These are phyloP conservation scores for Channa argus DNA, from an alignment of 2,113 vertebrate species.

Conservation along the genomic window DNA sequence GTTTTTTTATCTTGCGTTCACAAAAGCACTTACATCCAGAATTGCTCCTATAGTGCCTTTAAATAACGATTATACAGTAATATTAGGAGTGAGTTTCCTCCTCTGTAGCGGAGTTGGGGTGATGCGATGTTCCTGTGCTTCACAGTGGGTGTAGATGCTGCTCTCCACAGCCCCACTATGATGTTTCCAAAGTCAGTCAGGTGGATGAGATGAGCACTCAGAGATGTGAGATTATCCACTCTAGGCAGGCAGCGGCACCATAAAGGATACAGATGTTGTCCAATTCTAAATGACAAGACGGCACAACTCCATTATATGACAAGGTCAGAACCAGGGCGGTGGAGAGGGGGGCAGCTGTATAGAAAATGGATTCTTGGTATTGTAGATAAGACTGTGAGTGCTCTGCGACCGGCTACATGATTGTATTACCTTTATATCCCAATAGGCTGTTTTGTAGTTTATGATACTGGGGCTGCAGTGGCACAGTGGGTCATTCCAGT, in stretches of 20 bases:
- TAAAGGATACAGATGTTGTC: constrained; percentile 64
- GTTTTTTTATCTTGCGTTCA: constrained; percentile 8
- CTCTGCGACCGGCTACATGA: constrained; percentile 50
- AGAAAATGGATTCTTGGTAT: constrained; percentile 62
- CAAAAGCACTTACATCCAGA: constrained; percentile 2
- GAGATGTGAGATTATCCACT: constrained; percentile 56
- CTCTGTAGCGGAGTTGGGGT: constrained; percentile 21
- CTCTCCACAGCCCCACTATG: constrained; percentile 19
- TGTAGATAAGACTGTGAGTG: constrained; percentile 63
- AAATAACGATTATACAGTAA: constrained; percentile 36
- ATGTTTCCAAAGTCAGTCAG: constrained; percentile 60
- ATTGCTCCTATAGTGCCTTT: constrained; percentile 13
- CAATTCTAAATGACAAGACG: constrained; percentile 65
- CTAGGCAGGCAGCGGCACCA: constrained; percentile 34
- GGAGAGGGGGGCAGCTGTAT: constrained; percentile 7
- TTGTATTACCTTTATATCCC: constrained; percentile 59
- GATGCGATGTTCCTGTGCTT: constrained; percentile 24
- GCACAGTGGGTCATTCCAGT: constrained; percentile 16
- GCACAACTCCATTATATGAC: constrained; percentile 66
- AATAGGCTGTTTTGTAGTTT: constrained; percentile 24
- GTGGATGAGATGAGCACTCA: constrained; percentile 61
- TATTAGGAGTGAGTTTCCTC: constrained; percentile 29
- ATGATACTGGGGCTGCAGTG: constrained; percentile 26
- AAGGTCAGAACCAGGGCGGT: constrained; percentile 67
- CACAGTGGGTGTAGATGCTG: constrained; percentile 35